phyloP scores from a whole-genome alignment of 30 jellyfish, hydroid and myxozoan genomes.

The Aurelia aurita complex sp. Pacific region DNA sequence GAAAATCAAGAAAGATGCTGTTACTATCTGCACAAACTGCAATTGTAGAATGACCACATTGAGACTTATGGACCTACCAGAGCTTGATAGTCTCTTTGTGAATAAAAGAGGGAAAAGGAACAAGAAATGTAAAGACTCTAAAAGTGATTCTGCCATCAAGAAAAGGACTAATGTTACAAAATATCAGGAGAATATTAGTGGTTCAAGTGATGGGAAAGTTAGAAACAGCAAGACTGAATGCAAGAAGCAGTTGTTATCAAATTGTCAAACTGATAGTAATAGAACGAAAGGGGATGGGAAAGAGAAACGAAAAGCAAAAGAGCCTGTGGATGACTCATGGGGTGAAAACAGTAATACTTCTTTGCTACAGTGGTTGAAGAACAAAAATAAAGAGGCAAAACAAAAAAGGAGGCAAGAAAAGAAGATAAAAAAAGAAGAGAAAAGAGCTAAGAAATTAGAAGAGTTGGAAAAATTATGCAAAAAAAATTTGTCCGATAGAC shows the following conservation, averaged over 20 bases:
- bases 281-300: not conserved
- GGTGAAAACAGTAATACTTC: slow-evolving; percentile 20
- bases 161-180: not conserved
- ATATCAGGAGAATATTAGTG: not conserved
- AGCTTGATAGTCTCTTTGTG: slow-evolving; percentile 10
- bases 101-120: not conserved
- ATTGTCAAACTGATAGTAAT: not conserved
- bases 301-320: not conserved
- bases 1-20: too few relatives aligned
- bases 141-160: too few relatives aligned
- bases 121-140: not conserved
- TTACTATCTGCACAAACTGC: slow-evolving; percentile 24
- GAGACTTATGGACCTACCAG: slow-evolving; percentile 21
- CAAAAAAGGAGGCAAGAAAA: slow-evolving; percentile 16
- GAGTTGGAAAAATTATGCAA: slow-evolving; percentile 29
- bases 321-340: slow-evolving; percentile 33
- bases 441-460: slow-evolving; percentile 6
- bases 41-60: slow-evolving; percentile 34
- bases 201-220: not conserved
- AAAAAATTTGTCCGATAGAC: slow-evolving; percentile 17
- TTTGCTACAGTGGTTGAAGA: slow-evolving; percentile 42
- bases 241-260: not conserved
- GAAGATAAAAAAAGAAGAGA: slow-evolving; percentile 24
- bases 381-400: slow-evolving; percentile 25
- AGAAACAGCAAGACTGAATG: not conserved